Evolutionary conservation across 1,140 invertebrate genomes (phyloP), one percentile per base, ranked within the genome.

Genomic region (Ruditapes philippinarum): DNA sequence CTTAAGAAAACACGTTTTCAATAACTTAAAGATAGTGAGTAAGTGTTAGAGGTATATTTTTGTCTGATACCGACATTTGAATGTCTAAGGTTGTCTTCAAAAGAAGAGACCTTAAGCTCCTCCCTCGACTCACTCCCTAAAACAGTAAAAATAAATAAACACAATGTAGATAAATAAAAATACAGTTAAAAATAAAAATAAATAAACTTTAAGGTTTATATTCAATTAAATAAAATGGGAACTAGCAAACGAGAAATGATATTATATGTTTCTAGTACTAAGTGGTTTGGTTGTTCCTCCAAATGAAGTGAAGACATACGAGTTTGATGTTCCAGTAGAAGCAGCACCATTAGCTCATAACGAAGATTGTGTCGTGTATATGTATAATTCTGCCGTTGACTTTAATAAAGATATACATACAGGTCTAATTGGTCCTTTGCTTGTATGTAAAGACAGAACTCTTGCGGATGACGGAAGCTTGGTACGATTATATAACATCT

Each of bases 371-470:
- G 92, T 92, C 4, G 91, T 91, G 0, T 90, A 91, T 81, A 91
- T 91, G 0, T 95, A 95, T 80, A 93, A 94, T 73, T 95, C 94
- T 22, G 93, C 92, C 0, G 94, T 94, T 0, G 91, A 95, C 86
- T 90, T 90, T 3, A 54, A 87, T 0, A 90, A 62, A 60, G 94
- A 95, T 68, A 90, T 92, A 19, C 92, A 94, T 60, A 89, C 94
- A 2, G 94, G 94, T 7, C 91, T 95, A 11, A 74, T 95, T 38
- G 94, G 94, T 1, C 94, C 94, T 42, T 38, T 95, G 7, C 57
- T 95, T 7, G 91, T 94, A 0, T 95, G 94, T 70, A 92, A 74
- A 89, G 78, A 31, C 57, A 93, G 88, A 28, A 79, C 84, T 60
- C 68, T 92, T 25, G 54, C 68, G 12, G 9, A 4, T 36, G 19